Evolutionary conservation across 2,113 vertebrate genomes (phyloP).

Genomic region (Cardinalis cardinalis): DNA sequence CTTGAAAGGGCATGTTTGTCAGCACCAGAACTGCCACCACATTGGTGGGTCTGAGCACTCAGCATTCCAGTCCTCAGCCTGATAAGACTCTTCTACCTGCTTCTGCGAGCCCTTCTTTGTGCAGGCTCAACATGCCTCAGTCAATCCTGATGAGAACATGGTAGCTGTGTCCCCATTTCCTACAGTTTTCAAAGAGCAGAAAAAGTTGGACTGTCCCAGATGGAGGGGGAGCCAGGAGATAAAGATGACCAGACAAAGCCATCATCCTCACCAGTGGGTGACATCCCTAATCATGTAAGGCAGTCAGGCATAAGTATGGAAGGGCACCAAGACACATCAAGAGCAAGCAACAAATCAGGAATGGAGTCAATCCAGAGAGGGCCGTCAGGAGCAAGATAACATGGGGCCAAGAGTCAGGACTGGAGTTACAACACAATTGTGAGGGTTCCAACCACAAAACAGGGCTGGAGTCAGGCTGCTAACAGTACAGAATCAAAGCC

Average conservation of each 20-base stretch:
- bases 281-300: neutral
- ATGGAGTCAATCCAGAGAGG: fast-evolving
- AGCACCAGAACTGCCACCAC: neutral
- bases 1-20: neutral
- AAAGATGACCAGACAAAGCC: neutral
- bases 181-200: neutral
- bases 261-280: fast-evolving
- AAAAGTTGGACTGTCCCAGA: neutral
- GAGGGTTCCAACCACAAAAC: neutral
- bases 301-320: neutral
- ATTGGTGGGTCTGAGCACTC: neutral
- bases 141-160: neutral
- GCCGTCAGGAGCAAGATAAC: neutral
- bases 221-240: neutral
- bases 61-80: neutral
- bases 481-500: neutral
- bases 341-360: neutral
- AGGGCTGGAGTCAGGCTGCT: neutral
- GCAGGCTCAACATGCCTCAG: no score
- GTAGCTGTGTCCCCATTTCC: neutral
- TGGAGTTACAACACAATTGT: neutral
- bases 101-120: neutral
- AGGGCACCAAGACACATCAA: neutral
- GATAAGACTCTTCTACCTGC: neutral
- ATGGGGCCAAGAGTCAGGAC: neutral